Base-by-base conservation (phyloP, 2,797 vertebrate genomes). In the Microtus californicus region DNA sequence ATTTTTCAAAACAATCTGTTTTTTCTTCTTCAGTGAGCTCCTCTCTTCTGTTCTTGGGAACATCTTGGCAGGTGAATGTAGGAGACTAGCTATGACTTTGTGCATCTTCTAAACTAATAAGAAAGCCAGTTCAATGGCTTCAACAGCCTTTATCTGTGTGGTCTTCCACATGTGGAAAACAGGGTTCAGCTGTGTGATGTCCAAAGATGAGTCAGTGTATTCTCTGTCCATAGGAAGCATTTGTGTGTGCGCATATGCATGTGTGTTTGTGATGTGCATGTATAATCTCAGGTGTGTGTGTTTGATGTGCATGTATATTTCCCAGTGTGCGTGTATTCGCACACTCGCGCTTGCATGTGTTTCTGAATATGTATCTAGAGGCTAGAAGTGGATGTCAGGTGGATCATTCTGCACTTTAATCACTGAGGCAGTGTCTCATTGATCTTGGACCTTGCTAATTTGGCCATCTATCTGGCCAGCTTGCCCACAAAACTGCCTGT, bases 41-140 rank as follows among this genome's bases (percentile, higher is more conserved):
- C 13, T 15, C 54, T 13, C 13, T 56, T 56, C 54, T 85, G 71
- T 83, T 74, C 37, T 73, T 86, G 69, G 56, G 61, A 59, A 45
- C 48, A 2, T 90, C 43, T 93, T 85, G 65, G 61, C 71, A 73
- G 40, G 34, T 87, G 80, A 90, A 31, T 83, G 54, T 48, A 88
- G 63, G 31, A 69, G 76, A 43, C 45, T 96, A 88, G 51, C 76
- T 85, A 25, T 93, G 56, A 87, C 43, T 48, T 93, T 71, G 5
- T 82, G 27, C 2, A 2, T 92, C 82, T 95, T 96, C 51, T 51
- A 87, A 51, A 54, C 86, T 54, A 9, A 74, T 90, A 78, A 93
- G 79, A 86, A 90, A 78, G 90, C 87, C 13, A 51, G 45, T 85
- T 96, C 15, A 89, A 3, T 76, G 34, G 90, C 86, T 17, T 17